Percentiles rank a stretch among this genome's conserved stretches.
Evolutionary conservation across 1,140 invertebrate genomes (phyloP).

Genomic region (Drosophila pectinifera): DNA sequence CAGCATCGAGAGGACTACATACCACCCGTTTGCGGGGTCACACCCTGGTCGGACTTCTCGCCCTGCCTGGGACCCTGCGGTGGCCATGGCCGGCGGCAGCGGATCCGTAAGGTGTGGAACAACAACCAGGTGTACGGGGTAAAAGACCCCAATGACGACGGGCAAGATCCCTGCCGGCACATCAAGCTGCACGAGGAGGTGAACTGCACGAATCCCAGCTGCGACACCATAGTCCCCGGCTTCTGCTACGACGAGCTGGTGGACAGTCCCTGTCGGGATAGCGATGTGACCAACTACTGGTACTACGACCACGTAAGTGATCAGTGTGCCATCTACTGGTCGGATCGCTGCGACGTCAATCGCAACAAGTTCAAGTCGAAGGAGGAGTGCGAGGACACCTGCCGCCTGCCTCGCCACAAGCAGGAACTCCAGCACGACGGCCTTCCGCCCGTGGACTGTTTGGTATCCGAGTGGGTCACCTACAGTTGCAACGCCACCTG

Average conservation of each 20-base stretch:
- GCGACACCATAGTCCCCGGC: slow-evolving; percentile 86
- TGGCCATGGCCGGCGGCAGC: slow-evolving; percentile 57
- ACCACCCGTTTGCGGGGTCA: slow-evolving; percentile 88
- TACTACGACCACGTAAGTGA: slow-evolving; percentile 89
- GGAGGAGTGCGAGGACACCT: slow-evolving; percentile 85
- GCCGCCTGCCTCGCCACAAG: slow-evolving; percentile 68
- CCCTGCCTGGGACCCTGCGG: slow-evolving; percentile 89
- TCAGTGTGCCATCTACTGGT: slow-evolving; percentile 90
- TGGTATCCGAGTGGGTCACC: slow-evolving; percentile 88
- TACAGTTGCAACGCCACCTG: slow-evolving; percentile 88
- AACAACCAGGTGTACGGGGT: slow-evolving; percentile 79
- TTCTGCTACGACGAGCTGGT: slow-evolving; percentile 79
- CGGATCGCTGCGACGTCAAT: slow-evolving; percentile 91
- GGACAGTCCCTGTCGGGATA: slow-evolving; percentile 88
- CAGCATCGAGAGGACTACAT: slow-evolving; percentile 77
- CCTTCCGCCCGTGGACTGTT: slow-evolving; percentile 86
- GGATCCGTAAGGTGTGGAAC: slow-evolving; percentile 80
- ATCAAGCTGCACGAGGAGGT: slow-evolving; percentile 85
- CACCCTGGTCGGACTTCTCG: slow-evolving; percentile 91
- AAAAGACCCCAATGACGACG: slow-evolving; percentile 57
- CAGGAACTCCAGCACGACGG: slow-evolving; percentile 63
- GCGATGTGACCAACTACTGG: slow-evolving; percentile 87
- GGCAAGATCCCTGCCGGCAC: slow-evolving; percentile 83
- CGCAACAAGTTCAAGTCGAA: slow-evolving; percentile 89
- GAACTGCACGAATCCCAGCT: slow-evolving; percentile 86